Percentiles rank a stretch among this genome's conserved stretches.
Conservation (phyloP, 2,113 vertebrate genomes). For the Chamaetylas fuelleborni region DNA sequence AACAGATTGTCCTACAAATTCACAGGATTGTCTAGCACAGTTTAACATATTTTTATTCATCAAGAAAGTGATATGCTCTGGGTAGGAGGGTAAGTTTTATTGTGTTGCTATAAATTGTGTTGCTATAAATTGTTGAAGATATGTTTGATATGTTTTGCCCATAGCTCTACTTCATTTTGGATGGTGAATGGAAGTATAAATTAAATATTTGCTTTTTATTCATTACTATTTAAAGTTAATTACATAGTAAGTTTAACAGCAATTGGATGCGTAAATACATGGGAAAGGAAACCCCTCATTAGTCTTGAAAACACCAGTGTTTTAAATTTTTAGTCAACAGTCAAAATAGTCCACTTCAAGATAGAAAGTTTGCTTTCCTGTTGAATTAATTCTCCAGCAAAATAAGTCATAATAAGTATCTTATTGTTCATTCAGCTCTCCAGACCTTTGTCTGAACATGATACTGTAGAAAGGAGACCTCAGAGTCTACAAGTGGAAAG, state of each 20-base stretch:
- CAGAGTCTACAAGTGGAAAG: background rate
- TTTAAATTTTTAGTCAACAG: background rate
- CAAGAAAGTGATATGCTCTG: background rate
- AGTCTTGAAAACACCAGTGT: background rate
- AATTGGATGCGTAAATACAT: background rate
- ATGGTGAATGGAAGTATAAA: background rate
- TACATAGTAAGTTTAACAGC: background rate
- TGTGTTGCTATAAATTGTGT: background rate
- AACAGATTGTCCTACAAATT: background rate
- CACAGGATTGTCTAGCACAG: background rate
- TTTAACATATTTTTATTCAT: background rate
- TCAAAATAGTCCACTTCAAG: background rate
- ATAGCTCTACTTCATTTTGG: background rate
- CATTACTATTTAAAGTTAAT: background rate
- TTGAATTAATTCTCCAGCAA: background rate
- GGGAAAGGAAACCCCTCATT: background rate
- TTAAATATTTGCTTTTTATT: conserved; percentile 13
- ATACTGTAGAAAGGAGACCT: background rate
- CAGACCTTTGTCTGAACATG: background rate
- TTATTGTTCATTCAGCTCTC: background rate
- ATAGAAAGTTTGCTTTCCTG: background rate
- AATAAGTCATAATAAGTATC: background rate
- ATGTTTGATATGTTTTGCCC: background rate
- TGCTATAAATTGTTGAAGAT: background rate
- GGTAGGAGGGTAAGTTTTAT: background rate